phyloP scores from a whole-genome alignment of 1,140 invertebrate genomes.

The Archivesica marissinica region DNA sequence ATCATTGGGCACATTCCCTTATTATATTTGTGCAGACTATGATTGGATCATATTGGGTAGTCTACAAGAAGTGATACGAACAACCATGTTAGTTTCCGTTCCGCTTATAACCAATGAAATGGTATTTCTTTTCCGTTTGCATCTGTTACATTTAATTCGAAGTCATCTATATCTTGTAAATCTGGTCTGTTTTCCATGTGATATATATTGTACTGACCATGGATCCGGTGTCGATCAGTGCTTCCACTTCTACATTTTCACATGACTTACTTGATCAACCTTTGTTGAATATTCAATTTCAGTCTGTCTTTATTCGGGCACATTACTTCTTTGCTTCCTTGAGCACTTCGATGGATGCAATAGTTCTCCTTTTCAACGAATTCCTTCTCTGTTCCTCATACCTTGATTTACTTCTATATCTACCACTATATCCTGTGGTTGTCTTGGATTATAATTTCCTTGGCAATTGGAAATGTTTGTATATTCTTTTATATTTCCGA shows the following conservation, averaged over 20 bases:
- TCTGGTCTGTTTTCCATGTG: conserved; percentile 9
- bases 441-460: not conserved
- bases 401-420: not conserved
- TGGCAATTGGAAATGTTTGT: not conserved
- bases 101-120: conserved; percentile 14
- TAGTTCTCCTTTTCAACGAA: conserved; percentile 6
- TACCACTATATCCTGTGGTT: not conserved
- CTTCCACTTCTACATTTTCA: not conserved
- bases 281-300: not conserved
- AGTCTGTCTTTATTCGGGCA: not conserved
- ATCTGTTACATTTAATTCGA: conserved; percentile 5
- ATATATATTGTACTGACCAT: conserved; percentile 18
- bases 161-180: not conserved
- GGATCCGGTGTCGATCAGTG: conserved; percentile 25
- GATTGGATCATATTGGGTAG: not conserved
- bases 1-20: conserved; percentile 4
- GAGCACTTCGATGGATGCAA: conserved; percentile 1
- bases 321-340: conserved; percentile 11
- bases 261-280: not conserved
- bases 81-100: not conserved
- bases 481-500: conserved; percentile 2
- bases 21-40: conserved; percentile 16
- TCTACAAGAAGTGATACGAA: not conserved
- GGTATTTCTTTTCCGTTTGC: conserved; percentile 14
- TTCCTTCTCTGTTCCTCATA: not conserved